Evolutionary conservation across 92 coral and sea anemone species (phyloP).

Genomic region (Porites lobata): DNA sequence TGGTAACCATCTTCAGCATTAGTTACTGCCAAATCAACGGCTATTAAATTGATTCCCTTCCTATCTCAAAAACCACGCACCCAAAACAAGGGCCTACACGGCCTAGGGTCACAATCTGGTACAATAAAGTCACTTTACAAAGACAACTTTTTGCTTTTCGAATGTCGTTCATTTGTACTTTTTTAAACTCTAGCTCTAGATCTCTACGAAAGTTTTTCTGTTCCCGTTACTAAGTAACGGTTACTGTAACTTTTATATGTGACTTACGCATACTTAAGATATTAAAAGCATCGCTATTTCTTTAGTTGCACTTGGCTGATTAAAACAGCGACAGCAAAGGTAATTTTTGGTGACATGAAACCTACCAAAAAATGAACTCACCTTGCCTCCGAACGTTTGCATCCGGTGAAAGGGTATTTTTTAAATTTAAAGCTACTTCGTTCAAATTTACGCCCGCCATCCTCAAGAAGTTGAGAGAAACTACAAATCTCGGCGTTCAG

Average conservation of each 20-base stretch:
- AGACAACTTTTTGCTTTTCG: too few relatives aligned
- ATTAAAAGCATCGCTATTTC: not conserved
- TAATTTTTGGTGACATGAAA: not conserved
- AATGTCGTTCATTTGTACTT: too few relatives aligned
- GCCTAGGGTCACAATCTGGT: too few relatives aligned
- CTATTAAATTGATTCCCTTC: not conserved
- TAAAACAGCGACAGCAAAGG: not conserved
- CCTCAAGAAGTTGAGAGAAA: not conserved
- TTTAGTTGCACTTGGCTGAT: not conserved
- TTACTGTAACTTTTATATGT: too few relatives aligned
- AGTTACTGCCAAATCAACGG: too few relatives aligned
- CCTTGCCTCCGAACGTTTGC: conserved; percentile 89
- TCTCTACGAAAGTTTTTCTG: not conserved
- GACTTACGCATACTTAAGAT: too few relatives aligned
- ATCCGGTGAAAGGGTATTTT: conserved; percentile 88
- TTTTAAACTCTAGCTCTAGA: too few relatives aligned
- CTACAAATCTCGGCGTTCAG: not conserved
- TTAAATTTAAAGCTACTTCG: conserved; percentile 75
- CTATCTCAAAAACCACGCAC: too few relatives aligned
- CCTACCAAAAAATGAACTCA: not conserved
- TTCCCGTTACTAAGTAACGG: not conserved
- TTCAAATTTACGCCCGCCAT: conserved; percentile 64
- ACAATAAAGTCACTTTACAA: too few relatives aligned
- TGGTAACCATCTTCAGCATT: too few relatives aligned
- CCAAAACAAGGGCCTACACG: too few relatives aligned